These are phyloP conservation scores for Cynoglossus semilaevis DNA, from an alignment of 2,113 vertebrate genomes.

Conservation along the genomic window DNA sequence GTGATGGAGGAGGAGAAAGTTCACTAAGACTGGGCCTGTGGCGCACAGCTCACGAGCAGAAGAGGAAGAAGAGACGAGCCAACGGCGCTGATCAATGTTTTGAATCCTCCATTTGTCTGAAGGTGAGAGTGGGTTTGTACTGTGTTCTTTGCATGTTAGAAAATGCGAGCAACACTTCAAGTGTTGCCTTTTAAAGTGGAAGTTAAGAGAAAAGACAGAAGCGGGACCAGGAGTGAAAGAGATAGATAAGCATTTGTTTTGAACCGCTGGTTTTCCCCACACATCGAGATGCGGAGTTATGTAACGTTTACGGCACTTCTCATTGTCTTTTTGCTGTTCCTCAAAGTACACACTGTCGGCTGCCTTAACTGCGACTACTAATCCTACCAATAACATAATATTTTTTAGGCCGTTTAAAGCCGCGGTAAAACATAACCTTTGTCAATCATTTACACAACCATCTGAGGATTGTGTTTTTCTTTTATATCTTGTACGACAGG, in stretches of 20 bases:
- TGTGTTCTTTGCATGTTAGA: neutral
- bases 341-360: neutral
- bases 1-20: slow-evolving; percentile 22
- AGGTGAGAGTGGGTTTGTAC: slow-evolving; percentile 29
- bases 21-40: neutral
- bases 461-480: too few species aligned
- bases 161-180: neutral
- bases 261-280: neutral
- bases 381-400: too few species aligned
- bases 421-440: too few species aligned
- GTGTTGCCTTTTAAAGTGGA: neutral
- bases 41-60: slow-evolving; percentile 15
- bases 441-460: too few species aligned
- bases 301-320: neutral
- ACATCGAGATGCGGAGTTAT: neutral
- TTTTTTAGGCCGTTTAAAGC: too few species aligned
- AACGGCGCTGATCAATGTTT: slow-evolving; percentile 10
- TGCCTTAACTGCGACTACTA: too few species aligned
- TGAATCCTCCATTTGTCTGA: neutral
- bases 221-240: neutral
- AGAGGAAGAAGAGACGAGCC: slow-evolving; percentile 14
- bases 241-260: neutral
- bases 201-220: too few species aligned
- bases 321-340: neutral
- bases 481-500: too few species aligned